A percentile compares a stretch with the other conserved stretches of the same genome.
Evolutionary conservation across 2,797 vertebrate genomes (phyloP).

Genomic region (Aphelocoma californica): DNA sequence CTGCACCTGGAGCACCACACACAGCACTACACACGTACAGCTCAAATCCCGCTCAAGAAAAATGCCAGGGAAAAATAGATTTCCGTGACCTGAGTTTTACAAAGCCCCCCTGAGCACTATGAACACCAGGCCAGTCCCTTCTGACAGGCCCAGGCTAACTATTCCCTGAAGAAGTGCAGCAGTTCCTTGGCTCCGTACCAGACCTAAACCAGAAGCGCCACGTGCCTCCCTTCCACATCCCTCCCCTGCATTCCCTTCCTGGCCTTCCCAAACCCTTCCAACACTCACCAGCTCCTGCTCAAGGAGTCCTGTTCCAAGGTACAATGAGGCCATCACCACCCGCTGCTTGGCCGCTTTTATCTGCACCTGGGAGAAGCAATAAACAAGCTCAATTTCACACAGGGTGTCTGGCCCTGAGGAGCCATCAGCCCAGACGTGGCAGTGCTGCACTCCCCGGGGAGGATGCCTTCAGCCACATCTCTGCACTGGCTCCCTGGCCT

Average conservation of each 20-base stretch:
- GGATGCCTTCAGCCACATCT: neutral
- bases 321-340: constrained; percentile 93
- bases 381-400: neutral
- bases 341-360: constrained; percentile 86
- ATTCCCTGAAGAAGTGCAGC: neutral
- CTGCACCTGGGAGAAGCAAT: constrained; percentile 76
- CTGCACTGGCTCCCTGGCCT: neutral
- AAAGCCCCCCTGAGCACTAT: neutral
- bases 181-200: neutral
- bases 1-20: neutral
- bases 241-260: neutral
- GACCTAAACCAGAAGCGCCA: neutral
- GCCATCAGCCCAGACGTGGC: neutral
- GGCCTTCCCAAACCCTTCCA: neutral
- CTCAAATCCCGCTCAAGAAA: accelerated
- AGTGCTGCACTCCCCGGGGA: neutral
- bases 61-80: neutral
- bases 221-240: neutral
- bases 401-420: neutral
- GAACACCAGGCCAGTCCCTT: neutral
- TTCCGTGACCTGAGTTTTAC: neutral
- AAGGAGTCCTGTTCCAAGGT: constrained; percentile 90
- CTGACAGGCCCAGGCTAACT: neutral
- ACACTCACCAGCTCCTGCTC: constrained; percentile 92
- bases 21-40: neutral